Base-by-base conservation (phyloP, 2,113 vertebrate species). In the Archilochus colubris region DNA sequence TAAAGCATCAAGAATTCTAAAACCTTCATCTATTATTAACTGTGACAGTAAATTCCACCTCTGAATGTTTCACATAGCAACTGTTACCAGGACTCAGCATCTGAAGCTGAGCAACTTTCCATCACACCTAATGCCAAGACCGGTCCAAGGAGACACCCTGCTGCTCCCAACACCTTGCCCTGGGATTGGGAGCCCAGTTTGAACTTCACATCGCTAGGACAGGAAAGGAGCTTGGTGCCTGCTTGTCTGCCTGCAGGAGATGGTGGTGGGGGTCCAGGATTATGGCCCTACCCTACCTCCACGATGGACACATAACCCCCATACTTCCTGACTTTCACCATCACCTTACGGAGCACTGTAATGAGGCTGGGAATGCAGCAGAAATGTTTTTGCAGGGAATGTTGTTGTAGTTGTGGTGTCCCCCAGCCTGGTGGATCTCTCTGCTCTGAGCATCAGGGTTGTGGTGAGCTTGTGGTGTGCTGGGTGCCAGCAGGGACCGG, bases 11-110 rank as follows among this genome's bases (percentile, higher is more conserved):
- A 94, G 98, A 97, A 98, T 97, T 97, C 96, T 97, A 97, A 98
- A 98, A 95, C 97, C 98, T 98, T 98, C 98, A 98, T 98, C 98
- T 98, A 98, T 98, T 98, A 98, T 98, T 98, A 98, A 98, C 97
- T 92, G 95, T 98, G 97, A 98, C 98, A 98, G 97, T 98, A 98
- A 98, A 97, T 97, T 97, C 97, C 96, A 98, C 97, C 97, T 98
- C 97, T 54, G 96, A 98, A 97, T 97, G 94, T 97, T 98, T 98
- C 97, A 93, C 97, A 97, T 98, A 98, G 97, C 98, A 98, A 98
- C 98, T 96, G 98, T 98, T 97, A 97, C 98, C 97, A 98, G 97
- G 97, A 97, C 95, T 97, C 86, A 3, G 84, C 93, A 97, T 92
- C 95, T 73, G 2, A 89, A 91, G 89, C 93, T 96, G 92, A 76